Percentiles rank a stretch among this genome's conserved stretches.
Evolutionary conservation across 2,888 invertebrate genomes (phyloP).

Genomic region (Zootermopsis nevadensis): DNA sequence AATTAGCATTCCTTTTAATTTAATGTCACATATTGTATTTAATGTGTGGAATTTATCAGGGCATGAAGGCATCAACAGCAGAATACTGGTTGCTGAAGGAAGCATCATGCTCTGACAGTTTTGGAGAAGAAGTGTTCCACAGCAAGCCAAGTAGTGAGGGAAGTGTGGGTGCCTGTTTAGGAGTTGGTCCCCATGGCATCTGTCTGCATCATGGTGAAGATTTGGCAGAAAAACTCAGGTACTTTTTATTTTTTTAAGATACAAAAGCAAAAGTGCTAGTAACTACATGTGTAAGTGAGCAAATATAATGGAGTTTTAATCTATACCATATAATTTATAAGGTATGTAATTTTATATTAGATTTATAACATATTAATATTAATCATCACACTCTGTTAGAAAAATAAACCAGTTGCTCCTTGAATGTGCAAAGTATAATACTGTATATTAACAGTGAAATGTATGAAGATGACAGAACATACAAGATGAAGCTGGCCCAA

Average conservation of each 20-base stretch:
- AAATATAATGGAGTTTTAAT: background rate
- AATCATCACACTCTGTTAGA: too few relatives aligned
- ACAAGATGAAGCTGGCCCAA: too few relatives aligned
- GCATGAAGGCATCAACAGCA: constrained; percentile 80
- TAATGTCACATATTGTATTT: background rate
- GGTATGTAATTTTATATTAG: too few relatives aligned
- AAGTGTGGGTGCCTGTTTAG: constrained; percentile 67
- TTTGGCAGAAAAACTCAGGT: constrained; percentile 54
- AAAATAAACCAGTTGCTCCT: too few relatives aligned
- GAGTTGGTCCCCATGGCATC: constrained; percentile 87
- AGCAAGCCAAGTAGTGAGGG: constrained; percentile 72
- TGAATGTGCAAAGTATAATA: too few relatives aligned
- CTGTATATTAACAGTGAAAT: too few relatives aligned
- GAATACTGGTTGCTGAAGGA: constrained; percentile 87
- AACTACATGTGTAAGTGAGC: background rate
- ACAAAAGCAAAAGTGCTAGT: background rate
- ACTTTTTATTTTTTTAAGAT: constrained; percentile 9
- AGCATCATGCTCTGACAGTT: constrained; percentile 81
- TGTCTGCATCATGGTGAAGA: constrained; percentile 72
- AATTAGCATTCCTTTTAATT: background rate
- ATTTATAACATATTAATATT: too few relatives aligned
- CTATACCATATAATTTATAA: too few relatives aligned
- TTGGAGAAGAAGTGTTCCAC: constrained; percentile 86
- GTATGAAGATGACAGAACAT: too few relatives aligned
- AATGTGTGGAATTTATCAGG: constrained; percentile 56